phyloP scores from a whole-genome alignment of 2,113 vertebrate genomes.

The Proteles cristata region DNA sequence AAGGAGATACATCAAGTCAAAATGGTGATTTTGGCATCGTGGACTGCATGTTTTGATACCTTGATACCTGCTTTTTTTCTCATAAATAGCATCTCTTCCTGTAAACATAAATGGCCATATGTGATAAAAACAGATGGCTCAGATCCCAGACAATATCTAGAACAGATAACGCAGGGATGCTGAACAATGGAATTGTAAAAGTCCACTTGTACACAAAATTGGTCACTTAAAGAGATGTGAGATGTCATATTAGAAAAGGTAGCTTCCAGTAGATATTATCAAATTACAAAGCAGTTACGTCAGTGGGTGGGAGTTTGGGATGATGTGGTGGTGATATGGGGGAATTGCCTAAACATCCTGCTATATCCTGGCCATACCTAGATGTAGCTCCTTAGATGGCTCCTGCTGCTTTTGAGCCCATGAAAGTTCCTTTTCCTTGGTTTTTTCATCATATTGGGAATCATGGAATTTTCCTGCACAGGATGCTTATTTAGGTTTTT shows the following conservation, averaged over 20 bases:
- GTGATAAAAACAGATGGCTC: slow-evolving; percentile 83
- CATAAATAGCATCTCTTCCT: slow-evolving; percentile 76
- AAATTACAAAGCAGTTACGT: slow-evolving; percentile 82
- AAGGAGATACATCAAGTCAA: slow-evolving; percentile 52
- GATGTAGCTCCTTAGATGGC: slow-evolving; percentile 10
- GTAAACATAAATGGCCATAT: slow-evolving; percentile 66
- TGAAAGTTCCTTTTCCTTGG: slow-evolving; percentile 69
- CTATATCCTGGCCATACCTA: slow-evolving; percentile 73
- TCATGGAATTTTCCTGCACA: slow-evolving; percentile 81
- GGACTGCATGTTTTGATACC: slow-evolving; percentile 58
- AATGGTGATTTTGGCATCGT: slow-evolving; percentile 68
- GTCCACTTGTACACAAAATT: slow-evolving; percentile 80
- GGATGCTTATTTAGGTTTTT: slow-evolving; percentile 85
- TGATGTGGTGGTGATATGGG: slow-evolving; percentile 40
- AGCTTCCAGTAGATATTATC: slow-evolving; percentile 85
- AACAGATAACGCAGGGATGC: slow-evolving; percentile 76
- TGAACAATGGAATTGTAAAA: slow-evolving; percentile 76
- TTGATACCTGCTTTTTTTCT: slow-evolving; percentile 77
- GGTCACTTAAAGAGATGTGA: slow-evolving; percentile 73
- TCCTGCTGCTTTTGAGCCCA: slow-evolving; percentile 76
- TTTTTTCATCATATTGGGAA: slow-evolving; percentile 81
- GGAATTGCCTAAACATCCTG: slow-evolving; percentile 77
- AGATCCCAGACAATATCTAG: slow-evolving; percentile 76
- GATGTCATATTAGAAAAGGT: slow-evolving; percentile 84
- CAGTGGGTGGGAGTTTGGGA: background rate